Percentiles rank a stretch among this genome's conserved stretches.
Evolutionary conservation across 2,888 invertebrate species (phyloP).

Genomic region (Biston betularia): DNA sequence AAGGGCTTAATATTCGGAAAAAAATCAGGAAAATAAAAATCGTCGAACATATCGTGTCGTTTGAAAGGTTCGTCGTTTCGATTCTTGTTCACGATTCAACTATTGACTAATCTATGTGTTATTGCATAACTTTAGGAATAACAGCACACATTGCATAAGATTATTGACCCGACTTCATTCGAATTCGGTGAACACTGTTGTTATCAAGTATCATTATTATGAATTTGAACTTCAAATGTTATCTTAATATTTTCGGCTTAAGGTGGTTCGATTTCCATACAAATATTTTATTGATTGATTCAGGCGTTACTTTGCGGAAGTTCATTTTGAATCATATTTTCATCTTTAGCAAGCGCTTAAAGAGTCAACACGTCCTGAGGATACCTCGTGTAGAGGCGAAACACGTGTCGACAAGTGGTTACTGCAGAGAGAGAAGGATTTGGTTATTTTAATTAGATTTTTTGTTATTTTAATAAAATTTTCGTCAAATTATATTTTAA

Average conservation of each 20-base stretch:
- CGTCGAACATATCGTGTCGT: conserved; percentile 1
- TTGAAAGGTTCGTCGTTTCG: conserved; percentile 54
- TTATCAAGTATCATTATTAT: conserved; percentile 2
- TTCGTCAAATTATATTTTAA: too few species aligned
- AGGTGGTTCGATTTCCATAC: too few species aligned
- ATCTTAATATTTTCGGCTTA: background rate
- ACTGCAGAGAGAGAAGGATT: too few species aligned
- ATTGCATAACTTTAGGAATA: conserved; percentile 73
- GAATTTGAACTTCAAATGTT: background rate
- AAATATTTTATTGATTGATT: too few species aligned
- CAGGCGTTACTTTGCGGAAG: too few species aligned
- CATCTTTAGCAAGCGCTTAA: too few species aligned
- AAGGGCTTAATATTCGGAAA: background rate
- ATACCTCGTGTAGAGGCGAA: too few species aligned
- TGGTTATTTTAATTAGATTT: too few species aligned
- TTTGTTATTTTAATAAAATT: too few species aligned
- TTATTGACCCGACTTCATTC: conserved; percentile 75
- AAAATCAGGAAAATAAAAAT: background rate
- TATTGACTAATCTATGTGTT: conserved; percentile 23
- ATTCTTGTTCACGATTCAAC: conserved; percentile 52
- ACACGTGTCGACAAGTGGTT: too few species aligned
- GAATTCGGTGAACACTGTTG: conserved; percentile 53
- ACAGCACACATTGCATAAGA: conserved; percentile 68
- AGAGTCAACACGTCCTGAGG: too few species aligned
- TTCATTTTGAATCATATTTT: too few species aligned